A percentile compares a stretch with the other conserved stretches of the same genome.
Evolutionary conservation across 2,797 vertebrate genomes (phyloP).

Genomic region (Allobates femoralis): DNA sequence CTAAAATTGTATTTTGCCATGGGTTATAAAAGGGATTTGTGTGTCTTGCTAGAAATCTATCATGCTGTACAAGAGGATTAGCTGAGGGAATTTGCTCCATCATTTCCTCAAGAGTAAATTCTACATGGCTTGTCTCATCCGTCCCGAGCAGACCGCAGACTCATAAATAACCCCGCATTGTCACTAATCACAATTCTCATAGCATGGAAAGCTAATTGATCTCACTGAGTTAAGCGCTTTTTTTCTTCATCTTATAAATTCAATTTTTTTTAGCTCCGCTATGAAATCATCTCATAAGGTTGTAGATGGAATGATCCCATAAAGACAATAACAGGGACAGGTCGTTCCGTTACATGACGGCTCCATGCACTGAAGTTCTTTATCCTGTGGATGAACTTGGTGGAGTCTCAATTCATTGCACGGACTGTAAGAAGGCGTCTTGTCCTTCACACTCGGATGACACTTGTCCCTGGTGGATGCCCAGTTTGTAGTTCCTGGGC

Average conservation of each 20-base stretch:
- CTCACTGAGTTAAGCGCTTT: slow-evolving; percentile 11
- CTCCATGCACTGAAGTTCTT: background rate
- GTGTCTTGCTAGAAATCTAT: slow-evolving; percentile 59
- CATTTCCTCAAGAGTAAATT: slow-evolving; percentile 53
- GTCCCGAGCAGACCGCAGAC: slow-evolving; percentile 46
- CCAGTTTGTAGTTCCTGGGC: background rate
- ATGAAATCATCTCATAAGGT: slow-evolving; percentile 5
- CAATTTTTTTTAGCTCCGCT: slow-evolving; percentile 1
- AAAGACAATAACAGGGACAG: background rate
- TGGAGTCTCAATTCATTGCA: background rate
- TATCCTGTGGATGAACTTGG: background rate
- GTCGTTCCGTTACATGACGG: background rate
- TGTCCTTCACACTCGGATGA: background rate
- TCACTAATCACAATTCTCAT: slow-evolving; percentile 55
- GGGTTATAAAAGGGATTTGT: slow-evolving; percentile 61
- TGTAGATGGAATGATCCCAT: background rate
- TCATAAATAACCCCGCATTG: slow-evolving; percentile 52
- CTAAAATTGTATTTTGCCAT: slow-evolving; percentile 59
- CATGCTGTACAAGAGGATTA: slow-evolving; percentile 61
- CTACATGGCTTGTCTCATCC: slow-evolving; percentile 56
- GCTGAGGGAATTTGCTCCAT: slow-evolving; percentile 51
- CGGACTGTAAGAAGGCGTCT: background rate
- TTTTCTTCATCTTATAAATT: background rate
- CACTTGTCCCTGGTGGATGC: background rate
- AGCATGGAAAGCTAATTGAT: slow-evolving; percentile 57